phyloP scores from a whole-genome alignment of 2,113 vertebrate genomes.

The Microcebus tavaratra region DNA sequence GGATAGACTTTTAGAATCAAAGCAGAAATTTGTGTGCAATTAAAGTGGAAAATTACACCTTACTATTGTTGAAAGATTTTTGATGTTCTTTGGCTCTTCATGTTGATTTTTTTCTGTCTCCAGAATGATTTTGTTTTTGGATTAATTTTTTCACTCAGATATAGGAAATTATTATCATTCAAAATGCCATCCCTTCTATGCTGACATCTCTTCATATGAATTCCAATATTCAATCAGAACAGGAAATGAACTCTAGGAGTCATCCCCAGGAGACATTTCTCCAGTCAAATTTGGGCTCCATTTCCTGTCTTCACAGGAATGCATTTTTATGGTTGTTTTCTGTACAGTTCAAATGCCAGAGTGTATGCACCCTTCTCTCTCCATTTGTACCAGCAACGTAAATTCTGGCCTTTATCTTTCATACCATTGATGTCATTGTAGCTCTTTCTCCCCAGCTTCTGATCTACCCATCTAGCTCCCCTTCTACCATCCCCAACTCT shows the following conservation, averaged over 20 bases:
- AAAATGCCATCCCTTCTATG: not conserved
- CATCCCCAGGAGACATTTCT: not conserved
- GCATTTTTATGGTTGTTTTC: not conserved
- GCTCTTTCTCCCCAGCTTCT: not conserved
- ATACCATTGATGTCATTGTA: not conserved
- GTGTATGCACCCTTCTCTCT: not conserved
- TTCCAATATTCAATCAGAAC: not conserved
- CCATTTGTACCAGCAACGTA: not conserved
- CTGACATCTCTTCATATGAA: not conserved
- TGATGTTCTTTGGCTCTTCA: not conserved
- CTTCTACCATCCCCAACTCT: not conserved
- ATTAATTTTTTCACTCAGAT: not conserved
- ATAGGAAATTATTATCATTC: constrained; percentile 30
- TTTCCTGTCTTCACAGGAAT: not conserved
- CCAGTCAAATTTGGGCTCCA: not conserved
- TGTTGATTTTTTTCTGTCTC: constrained; percentile 34
- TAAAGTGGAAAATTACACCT: constrained; percentile 52
- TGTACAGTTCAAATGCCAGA: not conserved
- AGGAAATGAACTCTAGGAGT: not conserved
- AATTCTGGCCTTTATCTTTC: not conserved
- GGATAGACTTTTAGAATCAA: constrained; percentile 55
- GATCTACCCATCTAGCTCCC: not conserved
- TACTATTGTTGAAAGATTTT: constrained; percentile 24
- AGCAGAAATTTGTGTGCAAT: constrained; percentile 45
- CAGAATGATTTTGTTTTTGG: not conserved